phyloP scores from a whole-genome alignment of 2,797 vertebrate species.

The Phoebastria nigripes region DNA sequence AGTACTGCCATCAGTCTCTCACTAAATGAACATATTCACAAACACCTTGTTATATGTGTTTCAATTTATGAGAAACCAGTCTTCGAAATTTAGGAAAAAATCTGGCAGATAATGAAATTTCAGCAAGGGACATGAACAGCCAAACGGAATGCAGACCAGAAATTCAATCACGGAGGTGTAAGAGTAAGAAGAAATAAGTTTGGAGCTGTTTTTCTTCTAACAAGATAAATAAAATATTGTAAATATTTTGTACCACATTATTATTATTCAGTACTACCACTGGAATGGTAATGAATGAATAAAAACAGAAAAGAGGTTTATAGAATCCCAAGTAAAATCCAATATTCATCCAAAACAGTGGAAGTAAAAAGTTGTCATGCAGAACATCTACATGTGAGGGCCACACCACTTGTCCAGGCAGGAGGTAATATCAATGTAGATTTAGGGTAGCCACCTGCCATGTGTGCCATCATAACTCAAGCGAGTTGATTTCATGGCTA shows the following conservation, averaged over 20 bases:
- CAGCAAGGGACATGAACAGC: background rate
- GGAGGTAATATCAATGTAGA: background rate
- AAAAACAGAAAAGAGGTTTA: background rate
- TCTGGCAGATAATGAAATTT: background rate
- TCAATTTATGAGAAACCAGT: background rate
- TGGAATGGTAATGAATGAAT: conserved; percentile 58
- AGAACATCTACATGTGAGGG: background rate
- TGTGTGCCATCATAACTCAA: background rate
- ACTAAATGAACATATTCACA: background rate
- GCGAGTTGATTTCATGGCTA: background rate
- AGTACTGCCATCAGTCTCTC: background rate
- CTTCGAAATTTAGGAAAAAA: background rate
- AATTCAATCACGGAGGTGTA: conserved; percentile 11
- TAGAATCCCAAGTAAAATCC: background rate
- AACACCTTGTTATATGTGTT: background rate
- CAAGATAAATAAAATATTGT: conserved; percentile 42
- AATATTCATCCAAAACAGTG: background rate
- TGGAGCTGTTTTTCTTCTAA: conserved; percentile 6
- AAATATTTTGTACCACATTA: conserved; percentile 52
- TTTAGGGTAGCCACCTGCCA: background rate
- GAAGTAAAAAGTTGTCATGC: background rate
- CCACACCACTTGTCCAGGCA: background rate
- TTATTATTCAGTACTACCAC: conserved; percentile 18
- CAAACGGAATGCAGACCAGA: conserved; percentile 31
- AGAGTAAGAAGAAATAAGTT: background rate